Evolutionary conservation across 1,140 invertebrate species (phyloP).

Genomic region (Drosophila subobscura): DNA sequence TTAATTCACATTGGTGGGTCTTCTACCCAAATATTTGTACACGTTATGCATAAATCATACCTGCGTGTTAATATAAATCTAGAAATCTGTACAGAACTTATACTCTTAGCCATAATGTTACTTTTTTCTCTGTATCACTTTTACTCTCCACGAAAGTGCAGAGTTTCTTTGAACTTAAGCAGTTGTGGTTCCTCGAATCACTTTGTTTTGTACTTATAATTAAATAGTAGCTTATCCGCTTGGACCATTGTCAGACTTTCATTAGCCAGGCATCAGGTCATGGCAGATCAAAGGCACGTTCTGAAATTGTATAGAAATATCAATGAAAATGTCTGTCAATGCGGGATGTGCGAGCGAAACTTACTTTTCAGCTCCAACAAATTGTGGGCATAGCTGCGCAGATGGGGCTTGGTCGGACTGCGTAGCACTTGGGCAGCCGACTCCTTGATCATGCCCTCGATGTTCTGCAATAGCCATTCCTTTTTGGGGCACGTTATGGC

Average conservation of each 20-base stretch:
- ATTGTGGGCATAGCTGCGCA: slow-evolving; percentile 49
- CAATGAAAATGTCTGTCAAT: neutral
- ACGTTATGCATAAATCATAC: neutral
- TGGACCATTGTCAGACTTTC: no score
- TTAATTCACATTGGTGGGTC: no score
- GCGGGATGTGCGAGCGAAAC: neutral
- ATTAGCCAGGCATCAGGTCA: slow-evolving; percentile 10
- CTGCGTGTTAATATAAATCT: neutral
- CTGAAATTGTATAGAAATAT: slow-evolving; percentile 35
- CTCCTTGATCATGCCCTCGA: slow-evolving; percentile 66
- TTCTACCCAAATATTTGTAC: no score
- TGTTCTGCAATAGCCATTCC: slow-evolving; percentile 45
- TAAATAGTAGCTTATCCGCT: neutral
- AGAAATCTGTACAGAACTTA: no score
- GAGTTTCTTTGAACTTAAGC: neutral
- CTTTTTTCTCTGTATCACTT: no score
- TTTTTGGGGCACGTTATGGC: slow-evolving; percentile 52
- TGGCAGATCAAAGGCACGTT: slow-evolving; percentile 45
- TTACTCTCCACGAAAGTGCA: neutral
- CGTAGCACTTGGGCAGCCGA: slow-evolving; percentile 44
- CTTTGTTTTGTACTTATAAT: neutral
- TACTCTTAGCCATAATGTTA: no score
- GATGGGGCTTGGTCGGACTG: slow-evolving; percentile 32
- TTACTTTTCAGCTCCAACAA: slow-evolving; percentile 62
- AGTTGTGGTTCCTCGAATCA: neutral